phyloP scores from a whole-genome alignment of 1,140 invertebrate genomes.

The Diploscapter pachys region DNA sequence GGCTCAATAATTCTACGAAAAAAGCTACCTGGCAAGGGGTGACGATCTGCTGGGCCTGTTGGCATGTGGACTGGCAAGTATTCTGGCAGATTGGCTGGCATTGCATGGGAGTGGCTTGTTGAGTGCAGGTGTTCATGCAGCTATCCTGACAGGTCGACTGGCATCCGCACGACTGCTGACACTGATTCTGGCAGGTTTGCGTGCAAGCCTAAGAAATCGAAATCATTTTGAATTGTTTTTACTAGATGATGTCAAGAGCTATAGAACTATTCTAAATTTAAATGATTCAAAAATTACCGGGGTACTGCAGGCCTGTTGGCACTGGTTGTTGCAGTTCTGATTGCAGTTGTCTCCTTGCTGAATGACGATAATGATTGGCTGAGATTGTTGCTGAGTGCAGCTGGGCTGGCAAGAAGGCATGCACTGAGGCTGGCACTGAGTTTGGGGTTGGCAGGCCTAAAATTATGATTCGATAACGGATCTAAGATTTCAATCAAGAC shows the following conservation, averaged over 20 bases:
- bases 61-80: constrained; percentile 17
- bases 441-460: constrained; percentile 26
- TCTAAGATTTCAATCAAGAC: no score
- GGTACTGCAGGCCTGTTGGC: constrained; percentile 22
- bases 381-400: constrained; percentile 24
- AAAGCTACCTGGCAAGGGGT: background rate
- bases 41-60: constrained; percentile 27
- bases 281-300: constrained; percentile 20
- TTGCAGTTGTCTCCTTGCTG: constrained; percentile 24
- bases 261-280: background rate
- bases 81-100: constrained; percentile 26
- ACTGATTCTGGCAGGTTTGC: no score
- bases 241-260: no score
- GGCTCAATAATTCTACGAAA: no score
- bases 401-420: constrained; percentile 25
- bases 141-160: constrained; percentile 20
- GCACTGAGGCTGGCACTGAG: constrained; percentile 22
- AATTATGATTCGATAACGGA: no score
- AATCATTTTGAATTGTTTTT: no score
- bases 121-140: constrained; percentile 32
- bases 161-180: background rate
- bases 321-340: constrained; percentile 24
- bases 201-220: no score
- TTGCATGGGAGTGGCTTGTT: constrained; percentile 15
- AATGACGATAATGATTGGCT: constrained; percentile 22